Conservation (phyloP, 2,888 invertebrate species). For the Pomacea canaliculata region DNA sequence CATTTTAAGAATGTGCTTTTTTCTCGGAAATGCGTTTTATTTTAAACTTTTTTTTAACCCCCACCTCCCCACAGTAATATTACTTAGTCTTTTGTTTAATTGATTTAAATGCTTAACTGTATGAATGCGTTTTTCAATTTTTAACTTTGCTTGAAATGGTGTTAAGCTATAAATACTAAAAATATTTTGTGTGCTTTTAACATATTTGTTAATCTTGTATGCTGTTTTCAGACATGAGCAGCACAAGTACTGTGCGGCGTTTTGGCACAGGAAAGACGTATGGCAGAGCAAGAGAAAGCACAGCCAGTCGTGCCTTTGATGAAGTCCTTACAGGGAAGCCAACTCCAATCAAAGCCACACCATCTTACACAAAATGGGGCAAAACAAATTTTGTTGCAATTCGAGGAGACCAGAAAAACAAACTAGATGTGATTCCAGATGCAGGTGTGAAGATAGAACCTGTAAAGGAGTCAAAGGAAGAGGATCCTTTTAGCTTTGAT, state of each 20-base stretch:
- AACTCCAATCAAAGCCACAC: conserved; percentile 38
- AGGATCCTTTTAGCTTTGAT: conserved; percentile 62
- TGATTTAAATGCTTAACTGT: too few species aligned
- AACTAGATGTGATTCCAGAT: conserved; percentile 30
- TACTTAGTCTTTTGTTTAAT: too few species aligned
- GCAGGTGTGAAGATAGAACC: conserved; percentile 22
- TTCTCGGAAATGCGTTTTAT: too few species aligned
- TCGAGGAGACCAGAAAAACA: conserved; percentile 43
- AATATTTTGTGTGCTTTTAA: too few species aligned
- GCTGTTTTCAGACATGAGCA: conserved; percentile 20
- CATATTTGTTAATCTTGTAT: background rate
- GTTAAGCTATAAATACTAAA: too few species aligned
- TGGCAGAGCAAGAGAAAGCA: conserved; percentile 45
- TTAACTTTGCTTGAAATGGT: too few species aligned
- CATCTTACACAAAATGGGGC: conserved; percentile 58
- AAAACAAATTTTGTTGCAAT: conserved; percentile 59
- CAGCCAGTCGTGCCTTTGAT: conserved; percentile 55
- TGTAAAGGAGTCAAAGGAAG: conserved; percentile 27
- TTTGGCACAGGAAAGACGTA: conserved; percentile 42
- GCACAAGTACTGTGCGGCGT: conserved; percentile 17
- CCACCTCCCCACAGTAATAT: too few species aligned
- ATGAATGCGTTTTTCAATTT: too few species aligned
- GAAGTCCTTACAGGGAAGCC: conserved; percentile 44
- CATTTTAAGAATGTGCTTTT: too few species aligned
- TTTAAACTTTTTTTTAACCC: too few species aligned